Percentiles rank a stretch among this genome's conserved stretches.
Conservation (phyloP, 2,888 invertebrate species). For the Heliconius charithonia region DNA sequence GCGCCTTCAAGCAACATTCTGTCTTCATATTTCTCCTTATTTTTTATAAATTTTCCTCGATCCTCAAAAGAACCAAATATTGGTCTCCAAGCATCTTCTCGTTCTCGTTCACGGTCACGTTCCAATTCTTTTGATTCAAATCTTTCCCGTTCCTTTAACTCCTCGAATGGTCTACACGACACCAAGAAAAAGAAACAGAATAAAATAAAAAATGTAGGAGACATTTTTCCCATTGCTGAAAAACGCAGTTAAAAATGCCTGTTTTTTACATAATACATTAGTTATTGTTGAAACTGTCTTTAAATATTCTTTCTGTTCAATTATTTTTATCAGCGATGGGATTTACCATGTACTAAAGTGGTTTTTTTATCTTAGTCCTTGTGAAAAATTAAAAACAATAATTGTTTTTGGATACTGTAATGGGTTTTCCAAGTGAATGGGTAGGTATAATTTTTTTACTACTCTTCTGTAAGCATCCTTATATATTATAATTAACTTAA, state of each 20-base stretch:
- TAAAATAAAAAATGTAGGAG: slow-evolving; percentile 19
- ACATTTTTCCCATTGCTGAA: slow-evolving; percentile 30
- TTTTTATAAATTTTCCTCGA: slow-evolving; percentile 56
- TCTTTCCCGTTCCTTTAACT: slow-evolving; percentile 31
- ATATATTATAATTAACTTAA: background rate
- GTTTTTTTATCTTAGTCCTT: slow-evolving; percentile 43
- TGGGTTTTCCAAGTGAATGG: slow-evolving; percentile 35
- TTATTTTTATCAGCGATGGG: slow-evolving; percentile 43
- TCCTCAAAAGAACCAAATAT: slow-evolving; percentile 53
- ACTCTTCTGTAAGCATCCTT: background rate
- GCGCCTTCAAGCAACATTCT: slow-evolving; percentile 54
- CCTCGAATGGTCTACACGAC: slow-evolving; percentile 31
- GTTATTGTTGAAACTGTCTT: slow-evolving; percentile 37
- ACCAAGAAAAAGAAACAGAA: slow-evolving; percentile 27
- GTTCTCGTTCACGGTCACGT: slow-evolving; percentile 21
- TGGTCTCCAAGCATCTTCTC: slow-evolving; percentile 55
- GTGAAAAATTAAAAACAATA: slow-evolving; percentile 34
- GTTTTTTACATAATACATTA: slow-evolving; percentile 15
- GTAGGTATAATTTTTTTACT: background rate
- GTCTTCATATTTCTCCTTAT: slow-evolving; percentile 57
- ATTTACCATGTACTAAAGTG: slow-evolving; percentile 38
- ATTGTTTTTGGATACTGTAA: slow-evolving; percentile 37
- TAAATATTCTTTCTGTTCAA: slow-evolving; percentile 40
- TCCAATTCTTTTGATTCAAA: slow-evolving; percentile 32
- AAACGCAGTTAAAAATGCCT: background rate